phyloP scores from a whole-genome alignment of 2,888 invertebrate species.

The Amiota communis region DNA sequence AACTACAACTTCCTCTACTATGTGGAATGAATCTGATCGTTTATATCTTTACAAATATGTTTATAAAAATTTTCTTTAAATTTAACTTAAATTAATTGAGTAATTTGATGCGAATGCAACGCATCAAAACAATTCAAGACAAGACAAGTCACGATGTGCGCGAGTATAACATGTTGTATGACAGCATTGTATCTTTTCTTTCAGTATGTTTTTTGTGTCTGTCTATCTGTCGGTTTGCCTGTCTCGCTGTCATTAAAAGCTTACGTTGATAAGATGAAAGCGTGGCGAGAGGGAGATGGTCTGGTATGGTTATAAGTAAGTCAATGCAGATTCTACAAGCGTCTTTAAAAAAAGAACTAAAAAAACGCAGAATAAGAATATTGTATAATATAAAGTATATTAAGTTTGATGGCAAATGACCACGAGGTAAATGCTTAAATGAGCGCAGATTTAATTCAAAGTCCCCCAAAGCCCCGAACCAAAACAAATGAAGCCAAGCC shows the following conservation, averaged over 20 bases:
- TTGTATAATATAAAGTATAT: constrained; percentile 61
- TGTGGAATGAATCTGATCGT: no score
- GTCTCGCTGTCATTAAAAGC: constrained; percentile 10
- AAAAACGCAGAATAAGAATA: constrained; percentile 40
- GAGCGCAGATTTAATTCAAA: constrained; percentile 17
- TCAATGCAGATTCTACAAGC: constrained; percentile 52
- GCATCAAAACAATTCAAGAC: constrained; percentile 50
- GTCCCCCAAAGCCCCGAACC: background rate
- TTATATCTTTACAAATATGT: background rate
- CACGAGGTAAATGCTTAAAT: constrained; percentile 42
- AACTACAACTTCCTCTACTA: no score
- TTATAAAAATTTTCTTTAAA: constrained; percentile 42
- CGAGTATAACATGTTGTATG: constrained; percentile 1
- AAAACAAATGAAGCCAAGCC: constrained; percentile 2
- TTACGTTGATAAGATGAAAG: background rate
- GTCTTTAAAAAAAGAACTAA: constrained; percentile 32
- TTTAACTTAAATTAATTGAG: constrained; percentile 61
- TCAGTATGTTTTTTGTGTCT: no score
- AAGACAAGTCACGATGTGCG: constrained; percentile 20
- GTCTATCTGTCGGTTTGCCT: background rate
- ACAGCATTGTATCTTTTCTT: no score
- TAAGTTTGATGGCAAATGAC: constrained; percentile 63
- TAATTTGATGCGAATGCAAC: constrained; percentile 57
- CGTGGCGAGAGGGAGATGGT: background rate
- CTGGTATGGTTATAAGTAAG: constrained; percentile 10